A percentile compares a stretch with the other conserved stretches of the same genome.
phyloP scores from a whole-genome alignment of 2,888 invertebrate genomes.

The Erebia epiphron region DNA sequence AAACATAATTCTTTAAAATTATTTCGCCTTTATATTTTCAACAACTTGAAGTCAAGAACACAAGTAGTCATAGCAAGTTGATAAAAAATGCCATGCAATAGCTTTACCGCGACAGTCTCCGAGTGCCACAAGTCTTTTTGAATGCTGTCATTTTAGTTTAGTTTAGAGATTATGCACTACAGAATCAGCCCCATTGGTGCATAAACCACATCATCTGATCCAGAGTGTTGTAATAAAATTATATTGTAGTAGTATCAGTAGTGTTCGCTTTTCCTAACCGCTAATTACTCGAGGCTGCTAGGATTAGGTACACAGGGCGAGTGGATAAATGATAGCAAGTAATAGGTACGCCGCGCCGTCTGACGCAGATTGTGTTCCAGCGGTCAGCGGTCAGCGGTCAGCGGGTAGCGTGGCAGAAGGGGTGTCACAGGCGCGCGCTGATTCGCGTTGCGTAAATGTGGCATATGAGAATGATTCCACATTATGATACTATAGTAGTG shows the following conservation, averaged over 20 bases:
- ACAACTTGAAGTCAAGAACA: no score
- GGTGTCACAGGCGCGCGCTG: background rate
- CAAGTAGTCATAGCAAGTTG: no score
- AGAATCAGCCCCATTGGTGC: background rate
- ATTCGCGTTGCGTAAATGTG: background rate
- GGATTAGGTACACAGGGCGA: background rate
- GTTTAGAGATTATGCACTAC: no score
- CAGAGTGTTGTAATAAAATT: background rate
- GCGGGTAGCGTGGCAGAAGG: background rate
- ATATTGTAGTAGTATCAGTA: no score
- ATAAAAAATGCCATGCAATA: no score
- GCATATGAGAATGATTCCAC: no score
- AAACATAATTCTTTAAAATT: no score
- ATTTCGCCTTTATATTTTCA: no score
- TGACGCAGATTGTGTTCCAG: constrained; percentile 13
- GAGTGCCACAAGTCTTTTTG: no score
- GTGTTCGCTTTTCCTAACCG: background rate
- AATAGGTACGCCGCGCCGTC: background rate
- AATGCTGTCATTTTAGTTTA: no score
- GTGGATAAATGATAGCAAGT: background rate
- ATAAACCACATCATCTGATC: background rate
- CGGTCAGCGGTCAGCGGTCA: constrained; percentile 14
- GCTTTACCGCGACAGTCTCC: no score
- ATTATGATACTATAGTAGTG: no score
- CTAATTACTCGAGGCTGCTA: constrained; percentile 2